phyloP scores from a whole-genome alignment of 2,797 vertebrate species.

The Melanotaenia pygmaea region DNA sequence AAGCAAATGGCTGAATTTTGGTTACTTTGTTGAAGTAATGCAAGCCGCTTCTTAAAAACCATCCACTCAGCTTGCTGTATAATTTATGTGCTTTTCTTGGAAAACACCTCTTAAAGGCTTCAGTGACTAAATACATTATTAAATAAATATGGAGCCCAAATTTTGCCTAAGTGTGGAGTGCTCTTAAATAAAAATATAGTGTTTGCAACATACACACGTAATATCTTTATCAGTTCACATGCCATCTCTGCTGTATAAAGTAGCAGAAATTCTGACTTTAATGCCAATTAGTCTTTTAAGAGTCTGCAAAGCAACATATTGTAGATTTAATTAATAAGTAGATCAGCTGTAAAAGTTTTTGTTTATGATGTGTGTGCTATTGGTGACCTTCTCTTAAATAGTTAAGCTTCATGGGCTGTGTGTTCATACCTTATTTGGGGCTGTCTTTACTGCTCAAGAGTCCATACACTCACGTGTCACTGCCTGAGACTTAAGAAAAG shows the following conservation, averaged over 20 bases:
- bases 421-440: conserved; percentile 83
- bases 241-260: background rate
- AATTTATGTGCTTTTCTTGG: background rate
- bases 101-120: background rate
- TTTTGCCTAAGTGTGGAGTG: background rate
- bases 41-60: background rate
- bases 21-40: background rate
- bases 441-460: conserved; percentile 63
- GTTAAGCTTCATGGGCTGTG: conserved; percentile 57
- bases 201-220: background rate
- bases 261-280: background rate
- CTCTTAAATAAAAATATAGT: background rate
- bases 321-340: conserved; percentile 18
- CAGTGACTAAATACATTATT: background rate
- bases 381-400: conserved; percentile 66
- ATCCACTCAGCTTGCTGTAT: background rate
- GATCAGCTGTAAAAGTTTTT: conserved; percentile 10
- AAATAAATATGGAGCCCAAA: background rate
- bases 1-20: background rate
- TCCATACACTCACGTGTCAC: conserved; percentile 75
- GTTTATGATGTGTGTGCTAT: conserved; percentile 42
- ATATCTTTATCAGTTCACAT: background rate
- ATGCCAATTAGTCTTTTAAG: background rate
- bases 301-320: background rate
- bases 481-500: conserved; percentile 62